These are phyloP conservation scores for Trachymyrmex septentrionalis DNA, from an alignment of 1,140 invertebrate genomes.

Conservation along the genomic window DNA sequence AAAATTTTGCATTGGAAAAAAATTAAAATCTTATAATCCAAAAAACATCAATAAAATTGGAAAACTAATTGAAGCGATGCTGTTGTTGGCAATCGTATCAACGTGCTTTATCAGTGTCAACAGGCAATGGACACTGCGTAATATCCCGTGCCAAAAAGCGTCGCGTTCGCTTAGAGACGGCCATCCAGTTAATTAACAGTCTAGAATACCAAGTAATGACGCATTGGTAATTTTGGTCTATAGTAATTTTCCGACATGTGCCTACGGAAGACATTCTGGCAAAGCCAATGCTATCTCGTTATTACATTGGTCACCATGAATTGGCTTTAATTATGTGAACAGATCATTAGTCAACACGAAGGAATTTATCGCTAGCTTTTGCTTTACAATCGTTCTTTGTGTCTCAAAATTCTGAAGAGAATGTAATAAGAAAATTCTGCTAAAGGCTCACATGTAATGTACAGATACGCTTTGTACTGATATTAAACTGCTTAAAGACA, in stretches of 20 bases:
- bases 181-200: constrained; percentile 53
- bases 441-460: neutral
- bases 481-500: neutral
- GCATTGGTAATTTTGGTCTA: constrained; percentile 12
- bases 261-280: neutral
- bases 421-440: neutral
- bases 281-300: constrained; percentile 3
- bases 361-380: constrained; percentile 36
- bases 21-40: neutral
- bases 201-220: constrained; percentile 24
- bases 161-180: constrained; percentile 41
- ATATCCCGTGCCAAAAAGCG: constrained; percentile 47
- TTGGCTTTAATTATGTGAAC: constrained; percentile 42
- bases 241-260: constrained; percentile 49
- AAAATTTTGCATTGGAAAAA: neutral
- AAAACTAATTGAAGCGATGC: neutral
- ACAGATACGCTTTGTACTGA: neutral
- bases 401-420: neutral
- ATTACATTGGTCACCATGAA: constrained; percentile 12
- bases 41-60: neutral
- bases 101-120: constrained; percentile 38
- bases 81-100: constrained; percentile 32
- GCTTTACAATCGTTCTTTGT: constrained; percentile 41
- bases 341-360: constrained; percentile 29
- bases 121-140: neutral